Conservation (phyloP, 2,888 invertebrate species). For the Megaustenia siamemsis region DNA sequence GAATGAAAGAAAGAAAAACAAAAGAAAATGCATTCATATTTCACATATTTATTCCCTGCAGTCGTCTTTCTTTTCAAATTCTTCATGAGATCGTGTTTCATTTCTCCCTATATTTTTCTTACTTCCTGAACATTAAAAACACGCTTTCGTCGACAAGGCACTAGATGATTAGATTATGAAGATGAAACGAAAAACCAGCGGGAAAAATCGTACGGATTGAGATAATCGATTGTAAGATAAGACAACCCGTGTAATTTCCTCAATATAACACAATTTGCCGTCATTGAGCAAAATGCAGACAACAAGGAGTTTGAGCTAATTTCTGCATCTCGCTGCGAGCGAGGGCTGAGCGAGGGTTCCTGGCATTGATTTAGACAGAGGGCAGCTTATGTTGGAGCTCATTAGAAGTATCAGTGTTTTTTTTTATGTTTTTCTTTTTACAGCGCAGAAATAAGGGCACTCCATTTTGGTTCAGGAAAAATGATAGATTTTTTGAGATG, state of each 20-base stretch:
- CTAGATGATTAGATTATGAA: not conserved
- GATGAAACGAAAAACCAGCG: not conserved
- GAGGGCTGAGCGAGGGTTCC: too few relatives aligned
- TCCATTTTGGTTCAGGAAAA: not conserved
- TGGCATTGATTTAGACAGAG: slow-evolving; percentile 23
- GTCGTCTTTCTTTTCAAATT: too few relatives aligned
- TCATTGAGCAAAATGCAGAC: slow-evolving; percentile 23
- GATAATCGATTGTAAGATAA: not conserved
- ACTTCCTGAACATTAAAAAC: too few relatives aligned
- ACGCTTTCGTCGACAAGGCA: too few relatives aligned
- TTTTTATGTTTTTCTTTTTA: not conserved
- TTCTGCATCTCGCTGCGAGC: not conserved
- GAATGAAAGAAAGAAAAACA: too few relatives aligned
- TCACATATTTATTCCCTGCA: too few relatives aligned
- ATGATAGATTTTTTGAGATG: too few relatives aligned
- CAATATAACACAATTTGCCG: not conserved
- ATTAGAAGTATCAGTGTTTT: not conserved
- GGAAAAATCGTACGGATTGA: not conserved
- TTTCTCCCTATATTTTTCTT: too few relatives aligned
- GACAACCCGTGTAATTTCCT: slow-evolving; percentile 1
- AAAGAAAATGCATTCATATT: too few relatives aligned
- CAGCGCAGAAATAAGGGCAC: not conserved
- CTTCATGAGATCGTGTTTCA: too few relatives aligned
- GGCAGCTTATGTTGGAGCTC: slow-evolving; percentile 16
- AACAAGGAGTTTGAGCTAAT: slow-evolving; percentile 25